Evolutionary conservation across 2,797 vertebrate genomes (phyloP), one percentile per base, ranked within the genome.

Genomic region (Galagoides demidoff): DNA sequence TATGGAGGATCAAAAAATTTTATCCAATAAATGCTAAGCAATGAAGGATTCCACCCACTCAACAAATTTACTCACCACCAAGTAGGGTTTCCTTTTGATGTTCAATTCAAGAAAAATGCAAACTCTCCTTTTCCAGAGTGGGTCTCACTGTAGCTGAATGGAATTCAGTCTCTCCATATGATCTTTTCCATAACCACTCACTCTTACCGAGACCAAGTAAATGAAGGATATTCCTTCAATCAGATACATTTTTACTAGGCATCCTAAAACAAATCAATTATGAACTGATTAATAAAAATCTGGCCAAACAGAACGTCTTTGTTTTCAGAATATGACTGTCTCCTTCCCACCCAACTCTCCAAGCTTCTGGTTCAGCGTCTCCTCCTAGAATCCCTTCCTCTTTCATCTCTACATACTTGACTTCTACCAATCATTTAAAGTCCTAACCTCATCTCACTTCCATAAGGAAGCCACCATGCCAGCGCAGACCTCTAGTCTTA

Each of bases 171-270:
- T 39, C 11, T 52, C 57, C 66, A 14, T 77, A 27, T 39, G 49
- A 43, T 37, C 81, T 95, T 94, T 74, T 74, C 79, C 23, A 31
- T 74, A 57, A 83, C 64, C 12, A 73, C 29, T 34, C 84, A 29
- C 19, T 82, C 57, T 91, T 94, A 86, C 37, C n/a, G 63, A 73
- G 57, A 49, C 78, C 31, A 90, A 89, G 5, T 85, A 81, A 25
- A 63, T 73, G 13, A 95, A 79, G 84, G 84, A 79, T 77, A 64
- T n/a, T 57, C 52, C 86, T 95, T 25, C 37, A 94, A 89, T 11
- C 20, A 61, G 45, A 70, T 64, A 57, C 19, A 91, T 93, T 94
- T 92, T 92, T n/a, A 27, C 43, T n/a, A 93, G 71, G 4, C 49
- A 64, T 63, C 29, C 55, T 77, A 93, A 94, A 27, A 37, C 88